A percentile compares a stretch with the other conserved stretches of the same genome.
Evolutionary conservation across 2,113 vertebrate genomes (phyloP).

Genomic region (Microtus oregoni): DNA sequence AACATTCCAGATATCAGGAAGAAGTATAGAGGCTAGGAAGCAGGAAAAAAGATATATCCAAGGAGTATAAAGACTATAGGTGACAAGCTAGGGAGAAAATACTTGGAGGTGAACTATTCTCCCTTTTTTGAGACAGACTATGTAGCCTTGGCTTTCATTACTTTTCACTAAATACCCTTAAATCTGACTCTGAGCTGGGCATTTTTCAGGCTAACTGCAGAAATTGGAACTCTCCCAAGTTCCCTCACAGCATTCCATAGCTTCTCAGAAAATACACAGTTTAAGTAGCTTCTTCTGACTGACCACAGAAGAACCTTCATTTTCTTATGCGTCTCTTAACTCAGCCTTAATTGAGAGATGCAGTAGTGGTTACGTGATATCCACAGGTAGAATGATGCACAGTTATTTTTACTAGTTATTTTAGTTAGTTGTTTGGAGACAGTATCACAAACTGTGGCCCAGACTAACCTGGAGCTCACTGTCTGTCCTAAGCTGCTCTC

Average conservation of each 20-base stretch:
- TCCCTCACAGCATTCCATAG: not conserved
- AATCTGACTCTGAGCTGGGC: not conserved
- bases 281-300: not conserved
- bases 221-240: not conserved
- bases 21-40: not conserved
- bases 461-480: not conserved
- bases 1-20: not conserved
- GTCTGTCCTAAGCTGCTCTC: not conserved
- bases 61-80: not conserved
- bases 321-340: not conserved
- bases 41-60: not conserved
- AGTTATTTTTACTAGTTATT: not conserved
- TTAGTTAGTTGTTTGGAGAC: not conserved
- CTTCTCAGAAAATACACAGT: not conserved
- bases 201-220: slow-evolving; percentile 1
- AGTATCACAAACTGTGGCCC: not conserved
- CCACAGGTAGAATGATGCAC: not conserved
- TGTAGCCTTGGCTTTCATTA: not conserved
- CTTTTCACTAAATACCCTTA: not conserved
- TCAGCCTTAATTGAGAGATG: not conserved
- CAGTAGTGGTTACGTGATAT: not conserved
- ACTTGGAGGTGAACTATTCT: not conserved
- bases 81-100: not conserved
- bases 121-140: not conserved
- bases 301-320: not conserved